A percentile compares a stretch with the other conserved stretches of the same genome.
These are phyloP conservation scores for Leontocebus nigricollis DNA, from an alignment of 2,797 vertebrate genomes.

Conservation along the genomic window DNA sequence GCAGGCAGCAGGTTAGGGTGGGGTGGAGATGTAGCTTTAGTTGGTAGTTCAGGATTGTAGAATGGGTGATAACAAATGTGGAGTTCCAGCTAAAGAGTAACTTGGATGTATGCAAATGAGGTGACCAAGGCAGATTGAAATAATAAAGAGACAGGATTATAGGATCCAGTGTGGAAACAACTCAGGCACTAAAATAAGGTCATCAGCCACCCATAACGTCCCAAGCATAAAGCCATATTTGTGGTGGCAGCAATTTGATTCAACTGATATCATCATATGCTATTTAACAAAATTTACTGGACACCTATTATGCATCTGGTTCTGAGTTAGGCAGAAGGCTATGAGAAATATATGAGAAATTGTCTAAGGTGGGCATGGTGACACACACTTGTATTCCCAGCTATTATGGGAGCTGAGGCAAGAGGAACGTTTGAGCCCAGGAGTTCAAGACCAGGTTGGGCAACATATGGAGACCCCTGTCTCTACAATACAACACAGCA, in stretches of 20 bases:
- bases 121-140: neutral
- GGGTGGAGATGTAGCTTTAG: neutral
- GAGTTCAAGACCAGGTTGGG: too few species aligned
- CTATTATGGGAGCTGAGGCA: too few species aligned
- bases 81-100: neutral
- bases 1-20: neutral
- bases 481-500: too few species aligned
- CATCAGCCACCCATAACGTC: neutral
- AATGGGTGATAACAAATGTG: neutral
- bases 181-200: neutral
- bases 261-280: neutral
- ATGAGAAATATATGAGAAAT: neutral
- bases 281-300: neutral
- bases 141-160: neutral
- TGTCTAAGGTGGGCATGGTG: neutral
- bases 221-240: neutral
- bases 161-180: neutral
- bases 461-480: too few species aligned
- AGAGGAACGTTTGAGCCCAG: too few species aligned
- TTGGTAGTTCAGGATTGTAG: neutral
- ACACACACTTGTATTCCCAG: too few species aligned
- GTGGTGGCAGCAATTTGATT: neutral
- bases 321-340: neutral
- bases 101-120: neutral
- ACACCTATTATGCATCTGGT: neutral